Evolutionary conservation across 1,140 invertebrate species (phyloP).

Genomic region (Hyphantria cunea): DNA sequence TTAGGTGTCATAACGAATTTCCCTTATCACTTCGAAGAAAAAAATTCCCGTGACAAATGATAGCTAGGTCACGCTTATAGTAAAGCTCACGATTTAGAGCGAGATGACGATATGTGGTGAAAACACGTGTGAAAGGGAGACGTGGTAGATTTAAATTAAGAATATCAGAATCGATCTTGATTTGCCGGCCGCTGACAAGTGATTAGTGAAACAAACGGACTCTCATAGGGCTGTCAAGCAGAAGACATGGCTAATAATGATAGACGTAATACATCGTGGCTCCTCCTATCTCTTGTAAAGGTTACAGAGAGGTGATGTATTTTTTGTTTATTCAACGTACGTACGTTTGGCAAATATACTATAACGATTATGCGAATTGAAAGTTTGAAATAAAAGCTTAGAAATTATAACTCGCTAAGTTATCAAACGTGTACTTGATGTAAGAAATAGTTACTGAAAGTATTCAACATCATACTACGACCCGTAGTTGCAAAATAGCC

Average conservation of each 20-base stretch:
- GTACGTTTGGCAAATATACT: no score
- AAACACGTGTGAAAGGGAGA: conserved; percentile 39
- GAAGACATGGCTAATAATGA: neutral
- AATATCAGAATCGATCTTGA: conserved; percentile 76
- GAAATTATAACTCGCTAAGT: no score
- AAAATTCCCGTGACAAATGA: conserved; percentile 69
- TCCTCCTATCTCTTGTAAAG: no score
- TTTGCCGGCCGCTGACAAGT: conserved; percentile 73
- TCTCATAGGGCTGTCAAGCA: conserved; percentile 13
- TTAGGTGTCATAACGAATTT: conserved; percentile 59
- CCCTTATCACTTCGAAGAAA: conserved; percentile 56
- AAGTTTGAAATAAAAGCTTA: no score
- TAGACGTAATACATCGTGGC: no score
- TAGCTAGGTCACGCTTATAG: conserved; percentile 43
- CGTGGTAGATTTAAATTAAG: conserved; percentile 59
- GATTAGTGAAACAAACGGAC: conserved; percentile 58
- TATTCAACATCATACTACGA: no score
- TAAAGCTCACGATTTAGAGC: conserved; percentile 44
- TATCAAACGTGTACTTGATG: no score
- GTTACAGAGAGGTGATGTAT: no score
- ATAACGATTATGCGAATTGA: no score
- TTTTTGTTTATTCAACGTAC: no score
- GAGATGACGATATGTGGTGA: conserved; percentile 33
- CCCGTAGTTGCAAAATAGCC: no score
- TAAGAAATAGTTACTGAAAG: no score